These are phyloP conservation scores for Anoncus sp. DNA, from an alignment of 2,888 invertebrate species.

Conservation along the genomic window DNA sequence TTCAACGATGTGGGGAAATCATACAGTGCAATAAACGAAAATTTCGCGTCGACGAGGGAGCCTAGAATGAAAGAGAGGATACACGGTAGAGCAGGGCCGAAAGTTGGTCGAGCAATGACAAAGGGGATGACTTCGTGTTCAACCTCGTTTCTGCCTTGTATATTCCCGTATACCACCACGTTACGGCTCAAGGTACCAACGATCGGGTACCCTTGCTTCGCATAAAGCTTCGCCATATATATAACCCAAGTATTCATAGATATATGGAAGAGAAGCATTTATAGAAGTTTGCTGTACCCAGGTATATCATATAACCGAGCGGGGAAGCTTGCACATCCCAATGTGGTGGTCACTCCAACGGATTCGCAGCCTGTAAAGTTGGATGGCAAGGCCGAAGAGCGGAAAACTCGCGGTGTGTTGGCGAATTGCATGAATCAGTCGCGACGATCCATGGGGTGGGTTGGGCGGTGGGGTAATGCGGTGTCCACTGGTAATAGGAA, in stretches of 20 bases:
- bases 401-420: slow-evolving; percentile 9
- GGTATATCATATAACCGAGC: background rate
- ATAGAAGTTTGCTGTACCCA: background rate
- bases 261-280: background rate
- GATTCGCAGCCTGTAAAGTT: slow-evolving; percentile 9
- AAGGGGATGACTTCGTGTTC: slow-evolving; percentile 42
- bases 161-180: background rate
- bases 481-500: background rate
- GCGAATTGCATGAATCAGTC: slow-evolving; percentile 19
- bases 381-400: background rate
- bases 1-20: slow-evolving; percentile 46
- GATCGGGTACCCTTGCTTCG: background rate
- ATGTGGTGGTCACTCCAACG: background rate
- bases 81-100: slow-evolving; percentile 1
- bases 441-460: too few species aligned
- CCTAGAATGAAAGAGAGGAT: background rate
- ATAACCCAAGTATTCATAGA: too few species aligned
- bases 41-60: slow-evolving; percentile 37
- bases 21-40: slow-evolving; percentile 47
- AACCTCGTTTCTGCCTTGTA: background rate
- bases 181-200: slow-evolving; percentile 2
- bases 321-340: background rate
- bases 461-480: too few species aligned
- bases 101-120: slow-evolving; percentile 55
- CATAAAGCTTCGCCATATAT: background rate